Percentiles rank a stretch among this genome's conserved stretches.
phyloP scores from a whole-genome alignment of 2,888 invertebrate species.

The Stenodema calcarata region DNA sequence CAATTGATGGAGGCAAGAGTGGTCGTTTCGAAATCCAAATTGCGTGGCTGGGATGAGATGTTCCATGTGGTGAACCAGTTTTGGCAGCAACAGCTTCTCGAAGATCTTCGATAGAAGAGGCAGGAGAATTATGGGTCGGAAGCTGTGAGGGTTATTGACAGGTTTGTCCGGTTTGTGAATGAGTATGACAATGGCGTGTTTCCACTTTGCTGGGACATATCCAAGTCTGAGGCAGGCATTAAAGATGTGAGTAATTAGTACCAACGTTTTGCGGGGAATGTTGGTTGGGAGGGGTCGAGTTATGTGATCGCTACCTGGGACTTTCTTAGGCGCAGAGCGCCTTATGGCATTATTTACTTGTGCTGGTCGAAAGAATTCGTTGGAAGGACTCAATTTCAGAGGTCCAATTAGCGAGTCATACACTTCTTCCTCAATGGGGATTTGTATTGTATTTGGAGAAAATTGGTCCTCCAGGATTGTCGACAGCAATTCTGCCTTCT shows the following conservation, averaged over 20 bases:
- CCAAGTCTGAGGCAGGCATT: conserved; percentile 2
- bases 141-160: neutral
- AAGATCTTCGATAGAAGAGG: conserved; percentile 1
- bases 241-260: neutral
- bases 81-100: neutral
- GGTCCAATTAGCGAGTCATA: neutral
- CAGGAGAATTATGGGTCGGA: conserved; percentile 3
- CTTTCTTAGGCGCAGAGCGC: neutral
- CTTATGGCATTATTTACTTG: neutral
- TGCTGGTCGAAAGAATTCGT: neutral
- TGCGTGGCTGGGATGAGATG: neutral
- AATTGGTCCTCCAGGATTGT: neutral
- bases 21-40: neutral
- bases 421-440: conserved; percentile 5
- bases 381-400: neutral
- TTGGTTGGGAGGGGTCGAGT: neutral
- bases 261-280: neutral
- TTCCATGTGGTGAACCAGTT: neutral
- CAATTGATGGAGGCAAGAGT: neutral
- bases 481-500: neutral
- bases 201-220: neutral
- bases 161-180: neutral
- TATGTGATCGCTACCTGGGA: neutral
- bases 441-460: neutral
- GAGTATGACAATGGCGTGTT: conserved; percentile 4